Evolutionary conservation across 2,888 invertebrate genomes (phyloP), one percentile per base, ranked within the genome.

Genomic region (Oasisia sp.): DNA sequence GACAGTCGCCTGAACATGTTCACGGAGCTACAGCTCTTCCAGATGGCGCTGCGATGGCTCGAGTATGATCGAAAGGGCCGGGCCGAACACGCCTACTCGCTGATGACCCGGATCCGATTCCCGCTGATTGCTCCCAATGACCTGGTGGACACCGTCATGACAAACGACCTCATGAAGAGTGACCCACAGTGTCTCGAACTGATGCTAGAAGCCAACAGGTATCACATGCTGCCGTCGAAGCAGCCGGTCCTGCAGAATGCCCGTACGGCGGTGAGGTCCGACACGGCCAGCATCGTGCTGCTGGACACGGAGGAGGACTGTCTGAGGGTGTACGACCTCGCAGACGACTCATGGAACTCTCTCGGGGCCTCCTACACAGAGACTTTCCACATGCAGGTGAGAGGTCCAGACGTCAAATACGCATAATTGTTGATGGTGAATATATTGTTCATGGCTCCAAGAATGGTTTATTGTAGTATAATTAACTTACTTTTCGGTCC

Each of bases 251-350:
- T 93, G 89, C 93, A 93, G 91, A 93, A 90, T 14, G 19, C 11
- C 8, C 91, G 93, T 8, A 93, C 92, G 5, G 92, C 50, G n/a
- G 93, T 93, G n/a, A 74, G 93, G 1, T 32, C 89, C 11, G 91
- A 90, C 32, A 45, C 8, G 3, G 89, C 91, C 9, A 92, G 93
- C 32, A 58, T 93, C n/a, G 89, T 93, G 12, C 32, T 93, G 44
- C 56, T 93, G 74, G 93, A 93, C 38, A 27, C 92, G n/a, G 93
- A 93, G 50, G 92, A 93, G 32, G 92, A 92, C 27, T 91, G 93
- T 14, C 92, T 92, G 8, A 32, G 58, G 3, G 93, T 93, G 32
- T 92, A 91, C 32, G 93, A 93, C 89, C 56, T 93, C 11, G 91
- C n/a, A 19, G 89, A 58, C 12, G 27, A 44, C 8, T 90, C 11